Conservation (phyloP, 2,113 vertebrate genomes). For the Oreochromis spilurus region DNA sequence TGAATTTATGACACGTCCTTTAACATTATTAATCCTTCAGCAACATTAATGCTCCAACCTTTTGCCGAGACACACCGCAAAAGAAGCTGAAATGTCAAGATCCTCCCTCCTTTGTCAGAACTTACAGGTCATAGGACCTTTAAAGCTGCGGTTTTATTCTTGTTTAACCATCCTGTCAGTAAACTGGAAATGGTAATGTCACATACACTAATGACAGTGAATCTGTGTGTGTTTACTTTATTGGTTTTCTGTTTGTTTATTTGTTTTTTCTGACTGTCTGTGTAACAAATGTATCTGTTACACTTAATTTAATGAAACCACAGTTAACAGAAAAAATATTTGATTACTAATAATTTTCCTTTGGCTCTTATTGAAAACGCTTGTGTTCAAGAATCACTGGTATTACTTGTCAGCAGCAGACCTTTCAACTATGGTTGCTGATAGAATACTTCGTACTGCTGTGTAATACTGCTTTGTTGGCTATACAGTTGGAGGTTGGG, state of each 20-base stretch:
- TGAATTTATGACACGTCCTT: not conserved
- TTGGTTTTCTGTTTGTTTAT: not conserved
- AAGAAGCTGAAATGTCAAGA: not conserved
- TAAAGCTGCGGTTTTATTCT: not conserved
- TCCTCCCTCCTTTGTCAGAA: not conserved
- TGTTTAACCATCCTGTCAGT: not conserved
- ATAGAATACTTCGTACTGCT: not conserved
- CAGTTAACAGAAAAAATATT: not conserved
- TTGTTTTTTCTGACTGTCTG: not conserved
- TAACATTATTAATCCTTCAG: not conserved
- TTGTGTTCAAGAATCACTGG: not conserved
- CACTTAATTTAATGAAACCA: not conserved
- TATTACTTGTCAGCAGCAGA: not conserved
- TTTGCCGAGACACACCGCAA: not conserved
- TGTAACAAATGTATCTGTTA: not conserved
- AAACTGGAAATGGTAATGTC: fast-evolving
- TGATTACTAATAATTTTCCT: not conserved
- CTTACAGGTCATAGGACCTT: not conserved
- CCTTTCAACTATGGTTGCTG: not conserved
- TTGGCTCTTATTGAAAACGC: not conserved
- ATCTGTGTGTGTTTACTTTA: not conserved
- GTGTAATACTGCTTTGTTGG: not conserved
- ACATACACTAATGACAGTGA: not conserved
- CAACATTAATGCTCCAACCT: not conserved
- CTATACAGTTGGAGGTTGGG: not conserved